Percentiles rank a stretch among this genome's conserved stretches.
Evolutionary conservation across 2,888 invertebrate species (phyloP).

Genomic region (Drosophila putrida): DNA sequence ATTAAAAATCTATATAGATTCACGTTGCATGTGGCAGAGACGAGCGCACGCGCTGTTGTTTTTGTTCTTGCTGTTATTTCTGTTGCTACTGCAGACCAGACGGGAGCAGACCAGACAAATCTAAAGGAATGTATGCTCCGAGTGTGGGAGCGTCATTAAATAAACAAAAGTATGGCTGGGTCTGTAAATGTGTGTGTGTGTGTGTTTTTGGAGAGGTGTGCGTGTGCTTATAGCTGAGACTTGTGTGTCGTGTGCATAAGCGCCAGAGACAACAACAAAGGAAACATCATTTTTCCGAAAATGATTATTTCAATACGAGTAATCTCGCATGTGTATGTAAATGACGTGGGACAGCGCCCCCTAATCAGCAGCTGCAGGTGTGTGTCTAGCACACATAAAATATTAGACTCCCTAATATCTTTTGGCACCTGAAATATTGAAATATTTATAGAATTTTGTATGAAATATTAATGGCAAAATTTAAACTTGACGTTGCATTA

Average conservation of each 20-base stretch:
- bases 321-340: conserved; percentile 41
- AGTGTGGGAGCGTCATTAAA: conserved; percentile 43
- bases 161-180: conserved; percentile 23
- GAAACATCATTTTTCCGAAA: conserved; percentile 47
- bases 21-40: conserved; percentile 47
- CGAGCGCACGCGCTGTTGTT: not conserved
- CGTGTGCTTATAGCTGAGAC: conserved; percentile 38
- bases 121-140: conserved; percentile 48
- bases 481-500: conserved; percentile 59
- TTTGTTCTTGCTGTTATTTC: too few relatives aligned
- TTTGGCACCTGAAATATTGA: conserved; percentile 61
- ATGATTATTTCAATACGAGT: conserved; percentile 39
- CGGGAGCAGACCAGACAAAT: conserved; percentile 30
- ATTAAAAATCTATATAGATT: conserved; percentile 54
- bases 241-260: conserved; percentile 84
- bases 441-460: conserved; percentile 48
- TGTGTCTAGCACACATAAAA: conserved; percentile 38
- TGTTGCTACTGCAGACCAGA: conserved; percentile 31
- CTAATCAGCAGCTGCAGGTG: conserved; percentile 58
- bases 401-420: conserved; percentile 15
- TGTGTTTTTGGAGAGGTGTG: not conserved
- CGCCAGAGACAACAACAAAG: conserved; percentile 57
- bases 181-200: conserved; percentile 7
- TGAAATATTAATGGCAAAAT: conserved; percentile 52
- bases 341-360: conserved; percentile 48